A percentile compares a stretch with the other conserved stretches of the same genome.
Conservation (phyloP, 2,113 vertebrate species). For the Isichthys henryi region DNA sequence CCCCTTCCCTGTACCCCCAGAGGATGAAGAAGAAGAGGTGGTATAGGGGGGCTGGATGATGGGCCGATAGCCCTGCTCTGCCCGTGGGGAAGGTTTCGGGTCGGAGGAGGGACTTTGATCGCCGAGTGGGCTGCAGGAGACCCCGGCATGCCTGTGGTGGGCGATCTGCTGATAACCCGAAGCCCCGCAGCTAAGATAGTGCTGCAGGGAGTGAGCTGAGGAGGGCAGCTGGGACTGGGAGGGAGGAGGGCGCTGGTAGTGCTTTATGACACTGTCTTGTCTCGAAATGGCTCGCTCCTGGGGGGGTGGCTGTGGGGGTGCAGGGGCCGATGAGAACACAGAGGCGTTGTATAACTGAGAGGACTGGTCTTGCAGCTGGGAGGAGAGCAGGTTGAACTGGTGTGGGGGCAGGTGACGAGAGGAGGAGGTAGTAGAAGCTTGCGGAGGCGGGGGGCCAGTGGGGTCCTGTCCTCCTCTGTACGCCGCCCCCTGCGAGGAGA, state of each 20-base stretch:
- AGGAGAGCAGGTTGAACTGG: conserved; percentile 88
- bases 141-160: conserved; percentile 64
- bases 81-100: conserved; percentile 56
- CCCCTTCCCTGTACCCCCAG: conserved; percentile 59
- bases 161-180: conserved; percentile 77
- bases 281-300: conserved; percentile 74
- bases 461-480: conserved; percentile 67
- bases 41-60: conserved; percentile 81
- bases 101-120: conserved; percentile 76
- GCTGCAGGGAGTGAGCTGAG: conserved; percentile 79
- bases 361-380: conserved; percentile 72
- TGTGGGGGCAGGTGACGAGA: conserved; percentile 72
- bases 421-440: conserved; percentile 66
- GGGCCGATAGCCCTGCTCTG: conserved; percentile 73
- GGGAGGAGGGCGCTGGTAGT: conserved; percentile 83
- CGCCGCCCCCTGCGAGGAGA: conserved; percentile 66
- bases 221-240: conserved; percentile 69
- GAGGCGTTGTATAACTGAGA: conserved; percentile 81
- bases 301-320: conserved; percentile 63
- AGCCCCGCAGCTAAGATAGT: conserved; percentile 85
- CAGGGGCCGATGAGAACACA: conserved; percentile 74
- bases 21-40: conserved; percentile 52
- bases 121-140: conserved; percentile 81
- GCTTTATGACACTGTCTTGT: conserved; percentile 92
- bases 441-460: conserved; percentile 45